Evolutionary conservation across 2,113 vertebrate genomes (phyloP).

Genomic region (Anser brachyrhynchus): DNA sequence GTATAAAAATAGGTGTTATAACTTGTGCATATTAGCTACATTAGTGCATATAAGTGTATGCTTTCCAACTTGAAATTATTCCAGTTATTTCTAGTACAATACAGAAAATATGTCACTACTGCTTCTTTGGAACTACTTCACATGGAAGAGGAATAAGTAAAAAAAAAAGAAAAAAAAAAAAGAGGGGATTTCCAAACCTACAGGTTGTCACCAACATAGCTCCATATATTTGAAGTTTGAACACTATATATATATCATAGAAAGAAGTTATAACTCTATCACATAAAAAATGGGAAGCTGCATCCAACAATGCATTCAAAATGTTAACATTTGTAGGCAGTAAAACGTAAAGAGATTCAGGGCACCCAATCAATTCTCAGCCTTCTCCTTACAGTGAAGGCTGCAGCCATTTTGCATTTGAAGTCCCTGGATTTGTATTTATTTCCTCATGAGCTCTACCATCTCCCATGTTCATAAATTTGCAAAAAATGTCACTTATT

Average conservation of each 20-base stretch:
- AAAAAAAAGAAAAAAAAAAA: too few species aligned
- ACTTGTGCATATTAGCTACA: neutral
- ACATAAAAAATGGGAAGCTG: neutral
- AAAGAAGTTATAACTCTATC: neutral
- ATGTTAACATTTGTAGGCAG: neutral
- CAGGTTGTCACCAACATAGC: neutral
- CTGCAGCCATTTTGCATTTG: neutral
- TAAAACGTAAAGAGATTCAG: neutral
- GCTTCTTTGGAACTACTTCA: neutral
- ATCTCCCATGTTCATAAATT: neutral
- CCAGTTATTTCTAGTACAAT: neutral
- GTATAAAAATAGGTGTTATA: neutral
- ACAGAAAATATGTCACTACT: neutral
- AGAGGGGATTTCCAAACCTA: neutral
- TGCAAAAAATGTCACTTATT: neutral
- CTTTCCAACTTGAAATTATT: neutral
- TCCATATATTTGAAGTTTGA: neutral
- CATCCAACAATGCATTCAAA: neutral
- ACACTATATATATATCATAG: neutral
- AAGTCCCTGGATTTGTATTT: neutral
- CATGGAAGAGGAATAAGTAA: neutral
- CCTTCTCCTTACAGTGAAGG: neutral
- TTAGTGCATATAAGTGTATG: neutral
- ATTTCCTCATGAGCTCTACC: neutral
- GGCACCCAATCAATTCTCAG: rapidly evolving